These are phyloP conservation scores for Agapetus fuscipes DNA, from an alignment of 2,888 invertebrate species.

Conservation along the genomic window DNA sequence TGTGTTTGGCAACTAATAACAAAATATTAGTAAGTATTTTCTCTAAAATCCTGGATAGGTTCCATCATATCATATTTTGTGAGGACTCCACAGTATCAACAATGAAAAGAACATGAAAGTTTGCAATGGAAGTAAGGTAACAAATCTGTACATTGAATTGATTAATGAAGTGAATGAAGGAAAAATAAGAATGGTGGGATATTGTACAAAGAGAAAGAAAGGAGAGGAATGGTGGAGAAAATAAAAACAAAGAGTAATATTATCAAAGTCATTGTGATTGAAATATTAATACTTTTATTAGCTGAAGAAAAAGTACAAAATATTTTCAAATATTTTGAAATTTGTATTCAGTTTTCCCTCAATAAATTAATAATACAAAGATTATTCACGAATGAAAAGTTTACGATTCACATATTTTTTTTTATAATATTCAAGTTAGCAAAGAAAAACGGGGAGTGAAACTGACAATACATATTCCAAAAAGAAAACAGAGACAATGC, in stretches of 20 bases:
- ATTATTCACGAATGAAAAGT: background rate
- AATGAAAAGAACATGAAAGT: too few relatives aligned
- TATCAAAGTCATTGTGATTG: constrained; percentile 14
- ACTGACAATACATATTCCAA: background rate
- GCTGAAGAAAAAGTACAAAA: constrained; percentile 17
- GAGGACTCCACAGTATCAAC: too few relatives aligned
- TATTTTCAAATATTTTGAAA: constrained; percentile 4
- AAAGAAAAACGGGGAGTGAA: background rate
- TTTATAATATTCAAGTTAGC: background rate
- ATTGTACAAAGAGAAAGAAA: constrained; percentile 4
- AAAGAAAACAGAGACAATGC: background rate
- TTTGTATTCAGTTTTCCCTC: constrained; percentile 4
- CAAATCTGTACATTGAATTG: too few relatives aligned
- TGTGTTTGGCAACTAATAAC: too few relatives aligned
- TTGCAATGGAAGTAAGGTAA: too few relatives aligned
- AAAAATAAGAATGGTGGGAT: background rate
- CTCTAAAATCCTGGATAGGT: too few relatives aligned
- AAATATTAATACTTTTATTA: constrained; percentile 14
- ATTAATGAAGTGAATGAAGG: too few relatives aligned
- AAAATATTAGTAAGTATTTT: too few relatives aligned
- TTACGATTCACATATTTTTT: background rate
- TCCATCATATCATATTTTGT: too few relatives aligned
- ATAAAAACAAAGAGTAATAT: constrained; percentile 15
- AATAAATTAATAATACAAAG: background rate
- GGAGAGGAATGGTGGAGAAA: constrained; percentile 14